phyloP scores from a whole-genome alignment of 2,888 invertebrate genomes.

The Euplexia lucipara region DNA sequence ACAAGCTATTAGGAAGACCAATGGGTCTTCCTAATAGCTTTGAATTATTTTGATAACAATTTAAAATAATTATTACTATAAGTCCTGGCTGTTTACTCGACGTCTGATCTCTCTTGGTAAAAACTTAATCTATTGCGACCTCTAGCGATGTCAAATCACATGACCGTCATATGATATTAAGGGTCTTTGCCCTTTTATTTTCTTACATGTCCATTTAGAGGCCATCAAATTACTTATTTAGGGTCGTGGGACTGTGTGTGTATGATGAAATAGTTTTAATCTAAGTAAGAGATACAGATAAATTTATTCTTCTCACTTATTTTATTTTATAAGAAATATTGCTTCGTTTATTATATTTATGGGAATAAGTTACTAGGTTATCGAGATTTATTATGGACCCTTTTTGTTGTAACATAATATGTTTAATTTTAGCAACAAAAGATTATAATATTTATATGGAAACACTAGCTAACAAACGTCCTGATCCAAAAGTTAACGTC shows the following conservation, averaged over 20 bases:
- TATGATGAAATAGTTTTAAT: constrained; percentile 39
- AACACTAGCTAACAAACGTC: no score
- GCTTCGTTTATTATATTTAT: constrained; percentile 3
- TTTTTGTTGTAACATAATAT: not conserved
- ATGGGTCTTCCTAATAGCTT: no score
- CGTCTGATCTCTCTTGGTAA: not conserved
- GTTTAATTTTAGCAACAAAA: not conserved
- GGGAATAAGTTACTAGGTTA: not conserved
- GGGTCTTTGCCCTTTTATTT: constrained; percentile 32
- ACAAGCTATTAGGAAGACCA: no score
- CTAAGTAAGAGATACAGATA: constrained; percentile 21
- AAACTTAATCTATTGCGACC: constrained; percentile 16
- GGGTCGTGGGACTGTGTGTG: constrained; percentile 26
- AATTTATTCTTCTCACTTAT: constrained; percentile 7
- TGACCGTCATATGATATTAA: constrained; percentile 11
- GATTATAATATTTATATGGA: no score
- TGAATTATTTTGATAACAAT: no score
- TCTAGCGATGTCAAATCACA: constrained; percentile 15
- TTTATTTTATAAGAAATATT: constrained; percentile 4
- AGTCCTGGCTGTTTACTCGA: no score
- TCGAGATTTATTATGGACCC: no score
- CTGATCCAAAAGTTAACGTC: no score
- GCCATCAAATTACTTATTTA: constrained; percentile 45
- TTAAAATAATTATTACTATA: no score
- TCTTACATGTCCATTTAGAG: constrained; percentile 19